Evolutionary conservation across 2,797 vertebrate genomes (phyloP).

Genomic region (Lepus townsendii): DNA sequence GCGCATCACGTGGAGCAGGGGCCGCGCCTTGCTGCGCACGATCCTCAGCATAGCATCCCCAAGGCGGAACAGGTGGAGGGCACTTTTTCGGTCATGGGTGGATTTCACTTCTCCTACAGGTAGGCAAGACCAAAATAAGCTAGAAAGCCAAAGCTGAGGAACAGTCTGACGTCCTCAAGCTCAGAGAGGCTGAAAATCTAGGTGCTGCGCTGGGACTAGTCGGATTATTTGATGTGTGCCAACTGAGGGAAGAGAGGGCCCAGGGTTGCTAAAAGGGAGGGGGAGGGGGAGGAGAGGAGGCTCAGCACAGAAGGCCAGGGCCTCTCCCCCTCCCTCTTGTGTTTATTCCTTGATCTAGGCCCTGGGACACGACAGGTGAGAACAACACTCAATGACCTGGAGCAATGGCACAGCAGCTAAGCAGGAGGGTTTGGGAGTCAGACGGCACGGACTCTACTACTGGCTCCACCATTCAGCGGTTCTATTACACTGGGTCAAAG

Average conservation of each 20-base stretch:
- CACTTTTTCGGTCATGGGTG: slow-evolving; percentile 93
- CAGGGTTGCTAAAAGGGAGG: too few species aligned
- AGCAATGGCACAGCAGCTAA: fast-evolving
- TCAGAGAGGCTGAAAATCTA: background rate
- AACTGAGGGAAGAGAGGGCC: background rate
- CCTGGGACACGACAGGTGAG: background rate
- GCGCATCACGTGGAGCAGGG: slow-evolving; percentile 95
- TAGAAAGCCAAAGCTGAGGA: background rate
- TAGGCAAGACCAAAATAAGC: background rate
- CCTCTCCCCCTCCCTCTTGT: background rate
- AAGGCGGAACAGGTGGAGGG: slow-evolving; percentile 96
- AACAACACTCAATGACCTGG: background rate
- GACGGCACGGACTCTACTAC: background rate
- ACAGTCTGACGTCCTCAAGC: background rate
- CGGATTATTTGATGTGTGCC: fast-evolving
- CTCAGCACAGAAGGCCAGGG: background rate
- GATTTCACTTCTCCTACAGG: slow-evolving; percentile 95
- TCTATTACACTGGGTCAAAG: background rate
- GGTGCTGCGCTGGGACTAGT: background rate
- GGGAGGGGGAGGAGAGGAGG: too few species aligned
- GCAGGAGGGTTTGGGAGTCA: background rate
- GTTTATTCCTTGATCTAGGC: too few species aligned
- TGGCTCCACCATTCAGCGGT: background rate
- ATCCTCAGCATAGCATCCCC: slow-evolving; percentile 97
- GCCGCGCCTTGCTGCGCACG: slow-evolving; percentile 93